Base-by-base conservation (phyloP, 2,113 vertebrate species). In the Phalacrocorax aristotelis region DNA sequence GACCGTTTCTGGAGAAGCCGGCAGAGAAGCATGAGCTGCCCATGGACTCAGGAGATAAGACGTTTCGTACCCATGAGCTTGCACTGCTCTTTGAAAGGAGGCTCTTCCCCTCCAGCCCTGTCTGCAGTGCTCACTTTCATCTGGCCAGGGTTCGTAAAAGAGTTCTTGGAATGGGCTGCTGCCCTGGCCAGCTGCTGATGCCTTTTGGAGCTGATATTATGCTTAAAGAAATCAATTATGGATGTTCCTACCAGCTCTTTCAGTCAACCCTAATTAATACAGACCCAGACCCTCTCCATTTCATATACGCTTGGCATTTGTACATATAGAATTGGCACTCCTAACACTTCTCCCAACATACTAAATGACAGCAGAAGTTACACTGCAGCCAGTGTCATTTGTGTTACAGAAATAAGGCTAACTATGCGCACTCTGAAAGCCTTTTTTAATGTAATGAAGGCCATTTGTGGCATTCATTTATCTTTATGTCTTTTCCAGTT, bases 401-500 rank as follows among this genome's bases (percentile, higher is more conserved):
- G 4, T 25, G 74, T 60, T 55, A 8, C 89, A 94, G 78, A 83
- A 84, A 95, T 10, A 26, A 75, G 23, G 52, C 77, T 27, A 57
- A 14, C 52, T 74, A 80, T 78, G 65, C 66, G 55, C 48, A 1
- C 38, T 68, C 84, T n/a, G 80, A 79, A 87, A 89, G 80, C 51
- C 38, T 82, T 87, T 61, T 64, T 72, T 38, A 78, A 44, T 0
- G 1, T 51, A 95, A 89, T 7, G 11, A 83, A 65, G 91, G 69
- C 86, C 93, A 76, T 89, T 95, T 79, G 44, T 82, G 89, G 74
- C 65, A 81, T 87, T 58, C 94, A 65, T 89, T 93, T 95, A 84
- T 86, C 83, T 78, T 62, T 30, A 29, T 82, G 62, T 58, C 91
- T 88, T 85, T 88, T 91, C 95, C 66, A 72, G 70, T 72, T 83